Percentiles rank a stretch among this genome's conserved stretches.
Evolutionary conservation across 2,113 vertebrate genomes (phyloP).

Genomic region (Pangasianodon gigas): DNA sequence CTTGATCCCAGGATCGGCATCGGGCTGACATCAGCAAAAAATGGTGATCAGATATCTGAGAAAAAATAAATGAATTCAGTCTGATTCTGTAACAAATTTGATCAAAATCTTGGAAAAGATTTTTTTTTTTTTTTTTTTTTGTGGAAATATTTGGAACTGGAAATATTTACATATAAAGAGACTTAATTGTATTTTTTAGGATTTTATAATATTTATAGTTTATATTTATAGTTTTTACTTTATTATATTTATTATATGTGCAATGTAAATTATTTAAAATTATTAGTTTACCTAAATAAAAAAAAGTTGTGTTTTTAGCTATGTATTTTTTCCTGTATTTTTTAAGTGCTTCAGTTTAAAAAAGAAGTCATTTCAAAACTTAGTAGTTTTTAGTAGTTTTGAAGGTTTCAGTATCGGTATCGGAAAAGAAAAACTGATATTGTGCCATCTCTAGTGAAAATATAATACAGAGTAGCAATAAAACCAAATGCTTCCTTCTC

Average conservation of each 20-base stretch:
- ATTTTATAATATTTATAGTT: background rate
- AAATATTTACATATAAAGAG: background rate
- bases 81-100: background rate
- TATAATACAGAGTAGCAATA: background rate
- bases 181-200: background rate
- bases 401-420: background rate
- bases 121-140: background rate
- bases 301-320: background rate
- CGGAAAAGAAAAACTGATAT: background rate
- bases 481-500: slow-evolving; percentile 22
- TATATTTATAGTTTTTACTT: background rate
- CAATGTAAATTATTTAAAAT: background rate
- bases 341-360: background rate
- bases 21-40: background rate
- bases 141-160: too few species aligned
- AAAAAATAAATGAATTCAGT: background rate
- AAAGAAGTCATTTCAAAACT: background rate
- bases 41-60: background rate
- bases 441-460: background rate
- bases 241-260: background rate
- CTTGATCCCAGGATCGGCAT: background rate
- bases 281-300: background rate
- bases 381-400: background rate
- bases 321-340: background rate
- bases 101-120: background rate